Evolutionary conservation across 2,797 vertebrate genomes (phyloP).

Genomic region (Acrossocheilus wenchowensis): DNA sequence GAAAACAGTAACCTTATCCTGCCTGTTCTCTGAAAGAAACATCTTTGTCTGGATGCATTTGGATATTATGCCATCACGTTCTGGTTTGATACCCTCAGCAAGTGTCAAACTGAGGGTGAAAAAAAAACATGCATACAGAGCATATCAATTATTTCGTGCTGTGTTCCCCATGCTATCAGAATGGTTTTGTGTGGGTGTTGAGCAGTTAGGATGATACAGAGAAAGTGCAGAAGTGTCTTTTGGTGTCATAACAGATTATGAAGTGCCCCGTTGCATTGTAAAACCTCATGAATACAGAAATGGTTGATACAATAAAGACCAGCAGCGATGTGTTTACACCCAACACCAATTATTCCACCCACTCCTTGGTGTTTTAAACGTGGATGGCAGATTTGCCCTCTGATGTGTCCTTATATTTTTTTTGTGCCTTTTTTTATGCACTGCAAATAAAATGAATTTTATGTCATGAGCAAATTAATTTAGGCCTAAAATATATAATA

Average conservation of each 20-base stretch:
- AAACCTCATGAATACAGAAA: conserved; percentile 18
- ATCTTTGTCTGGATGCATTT: conserved; percentile 1
- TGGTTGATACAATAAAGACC: conserved; percentile 4
- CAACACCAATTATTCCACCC: conserved; percentile 24
- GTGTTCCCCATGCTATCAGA: conserved; percentile 8
- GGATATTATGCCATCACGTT: conserved; percentile 2
- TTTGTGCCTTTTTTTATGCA: background rate
- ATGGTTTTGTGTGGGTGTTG: conserved; percentile 38
- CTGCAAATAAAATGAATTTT: background rate
- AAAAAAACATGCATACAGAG: background rate
- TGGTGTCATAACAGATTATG: conserved; percentile 13
- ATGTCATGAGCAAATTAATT: background rate
- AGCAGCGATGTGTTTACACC: conserved; percentile 30
- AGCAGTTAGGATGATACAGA: conserved; percentile 21
- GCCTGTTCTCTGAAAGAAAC: conserved; percentile 12
- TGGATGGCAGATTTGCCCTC: background rate
- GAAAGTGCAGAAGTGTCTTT: conserved; percentile 35
- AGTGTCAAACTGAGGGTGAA: conserved; percentile 14
- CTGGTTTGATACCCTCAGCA: background rate
- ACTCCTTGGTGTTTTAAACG: conserved; percentile 9
- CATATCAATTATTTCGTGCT: conserved; percentile 32
- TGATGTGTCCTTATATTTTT: background rate
- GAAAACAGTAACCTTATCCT: conserved; percentile 12
- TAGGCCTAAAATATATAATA: background rate
- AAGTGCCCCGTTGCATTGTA: background rate